Percentiles rank a stretch among this genome's conserved stretches.
Evolutionary conservation across 2,888 invertebrate genomes (phyloP).

Genomic region (Oegoconia quadripuncta): DNA sequence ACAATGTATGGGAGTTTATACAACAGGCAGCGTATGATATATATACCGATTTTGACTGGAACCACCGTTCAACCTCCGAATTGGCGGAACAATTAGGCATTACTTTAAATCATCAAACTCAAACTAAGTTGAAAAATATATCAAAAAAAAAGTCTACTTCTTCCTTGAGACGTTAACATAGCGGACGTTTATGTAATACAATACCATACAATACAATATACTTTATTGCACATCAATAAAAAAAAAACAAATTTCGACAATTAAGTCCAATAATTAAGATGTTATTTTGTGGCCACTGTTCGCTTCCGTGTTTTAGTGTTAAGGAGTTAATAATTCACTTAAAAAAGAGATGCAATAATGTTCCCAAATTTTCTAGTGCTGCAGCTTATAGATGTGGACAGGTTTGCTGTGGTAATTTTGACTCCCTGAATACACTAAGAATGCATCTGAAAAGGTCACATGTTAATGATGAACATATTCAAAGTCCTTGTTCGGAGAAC

Average conservation of each 20-base stretch:
- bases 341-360: neutral
- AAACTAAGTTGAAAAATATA: neutral
- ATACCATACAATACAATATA: no score
- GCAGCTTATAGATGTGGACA: neutral
- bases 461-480: neutral
- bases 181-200: no score
- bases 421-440: neutral
- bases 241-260: no score
- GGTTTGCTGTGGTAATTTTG: neutral
- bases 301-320: neutral
- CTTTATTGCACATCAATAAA: no score
- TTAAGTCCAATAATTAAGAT: neutral
- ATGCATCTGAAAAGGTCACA: neutral
- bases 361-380: neutral
- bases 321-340: neutral
- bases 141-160: neutral
- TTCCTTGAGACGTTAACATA: neutral
- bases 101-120: neutral
- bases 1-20: constrained; percentile 5
- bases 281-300: neutral
- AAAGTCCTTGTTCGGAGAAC: neutral
- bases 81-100: neutral
- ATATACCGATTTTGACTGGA: neutral
- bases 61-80: neutral
- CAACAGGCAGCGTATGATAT: constrained; percentile 1